Base-by-base conservation (phyloP, 2,888 invertebrate species). In the Malachius bipustulatus region DNA sequence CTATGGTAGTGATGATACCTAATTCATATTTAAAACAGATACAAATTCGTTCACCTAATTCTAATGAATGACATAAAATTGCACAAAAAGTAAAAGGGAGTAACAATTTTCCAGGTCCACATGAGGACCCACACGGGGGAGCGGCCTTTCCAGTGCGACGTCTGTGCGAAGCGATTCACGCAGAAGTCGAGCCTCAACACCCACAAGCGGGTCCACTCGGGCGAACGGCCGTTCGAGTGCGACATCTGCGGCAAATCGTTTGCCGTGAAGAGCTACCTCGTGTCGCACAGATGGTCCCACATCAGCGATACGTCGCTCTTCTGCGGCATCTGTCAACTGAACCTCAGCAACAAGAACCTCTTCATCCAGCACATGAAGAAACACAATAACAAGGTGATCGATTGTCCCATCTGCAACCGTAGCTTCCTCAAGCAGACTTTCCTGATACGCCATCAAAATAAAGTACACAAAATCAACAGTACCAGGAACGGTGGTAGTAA, bases 171-270 rank as follows among this genome's bases (percentile, higher is more conserved):
- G 59, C 70, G 80, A 41, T 83, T 82, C 62, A 81, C 82, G 48
- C 82, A 83, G 66, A 82, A 82, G 62, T 81, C 81, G 48, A 82
- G 82, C 51, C 68, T 83, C 51, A 82, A 82, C 61, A 82, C 82
- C 53, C 82, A 82, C 66, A 82, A 80, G 65, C 66, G 82, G 57
- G 79, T 80, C 51, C 83, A 83, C 65, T 80, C 81, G 55, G 82
- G 82, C 48, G 78, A 81, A 61, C 69, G 80, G 41, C 83, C 82
- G 24, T 83, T 80, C 54, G 74, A 77, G 45, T 83, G 82, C 65
- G 78, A 81, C 64, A 75, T 82, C 50, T 83, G 83, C 61, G 73
- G 79, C 56, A 82, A 82, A 64, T 71, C 77, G 50, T 83, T 82
- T 59, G 80, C 82, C 27, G 82, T 82, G 43, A 82, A 82, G 62